Evolutionary conservation across 2,797 vertebrate species (phyloP).

Genomic region (Eidolon dupreanum): DNA sequence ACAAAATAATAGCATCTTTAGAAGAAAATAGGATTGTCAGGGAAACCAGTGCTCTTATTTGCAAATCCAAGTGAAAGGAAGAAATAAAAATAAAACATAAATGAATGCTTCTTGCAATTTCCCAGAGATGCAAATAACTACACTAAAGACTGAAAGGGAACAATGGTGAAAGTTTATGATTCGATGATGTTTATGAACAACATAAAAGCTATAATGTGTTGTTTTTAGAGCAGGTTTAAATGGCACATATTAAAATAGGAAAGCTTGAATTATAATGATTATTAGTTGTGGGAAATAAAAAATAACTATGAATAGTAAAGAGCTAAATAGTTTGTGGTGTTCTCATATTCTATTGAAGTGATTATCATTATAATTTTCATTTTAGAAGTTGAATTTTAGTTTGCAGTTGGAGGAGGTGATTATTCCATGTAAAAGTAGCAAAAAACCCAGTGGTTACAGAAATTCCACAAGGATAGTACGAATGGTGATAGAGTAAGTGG

Average conservation of each 20-base stretch:
- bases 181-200: conserved; percentile 12
- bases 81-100: neutral
- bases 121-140: conserved; percentile 8
- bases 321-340: neutral
- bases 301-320: conserved; percentile 38
- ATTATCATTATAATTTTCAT: neutral
- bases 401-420: neutral
- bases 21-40: conserved; percentile 30
- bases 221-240: conserved; percentile 41
- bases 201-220: conserved; percentile 5
- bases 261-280: conserved; percentile 3
- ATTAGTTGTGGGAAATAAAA: conserved; percentile 62
- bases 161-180: conserved; percentile 11
- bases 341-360: neutral
- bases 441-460: neutral
- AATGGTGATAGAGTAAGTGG: neutral
- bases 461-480: neutral
- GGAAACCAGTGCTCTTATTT: conserved; percentile 45
- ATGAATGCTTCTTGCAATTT: neutral
- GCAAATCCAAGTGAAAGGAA: conserved; percentile 41
- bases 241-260: neutral
- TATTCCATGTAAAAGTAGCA: neutral
- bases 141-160: neutral
- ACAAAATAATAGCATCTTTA: conserved; percentile 58
- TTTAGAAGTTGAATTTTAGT: neutral